Evolutionary conservation across 2,113 vertebrate genomes (phyloP).

Genomic region (Cyanoramphus novaezelandiae): DNA sequence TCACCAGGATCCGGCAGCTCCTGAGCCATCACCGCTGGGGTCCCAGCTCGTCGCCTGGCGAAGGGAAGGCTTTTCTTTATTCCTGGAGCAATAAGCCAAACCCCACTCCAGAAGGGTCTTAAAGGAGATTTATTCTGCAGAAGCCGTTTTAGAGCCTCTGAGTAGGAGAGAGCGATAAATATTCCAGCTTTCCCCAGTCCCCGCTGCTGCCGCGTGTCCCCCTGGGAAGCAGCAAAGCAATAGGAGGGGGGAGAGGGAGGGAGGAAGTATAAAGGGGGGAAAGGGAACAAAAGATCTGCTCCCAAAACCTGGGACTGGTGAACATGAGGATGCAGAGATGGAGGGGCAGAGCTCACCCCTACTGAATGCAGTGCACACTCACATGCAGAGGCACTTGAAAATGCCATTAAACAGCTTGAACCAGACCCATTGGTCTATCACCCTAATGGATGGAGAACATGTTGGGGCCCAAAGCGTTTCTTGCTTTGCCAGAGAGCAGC

Average conservation of each 20-base stretch:
- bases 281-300: neutral
- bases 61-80: neutral
- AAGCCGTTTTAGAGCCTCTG: neutral
- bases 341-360: neutral
- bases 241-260: neutral
- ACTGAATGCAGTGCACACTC: rapidly evolving
- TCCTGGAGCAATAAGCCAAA: neutral
- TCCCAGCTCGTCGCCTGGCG: neutral
- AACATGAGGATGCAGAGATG: rapidly evolving
- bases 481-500: neutral
- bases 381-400: neutral
- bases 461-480: neutral
- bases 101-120: neutral
- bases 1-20: rapidly evolving
- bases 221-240: neutral
- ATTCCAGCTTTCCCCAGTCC: neutral
- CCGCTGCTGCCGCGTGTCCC: neutral
- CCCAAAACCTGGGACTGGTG: neutral
- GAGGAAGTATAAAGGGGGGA: neutral
- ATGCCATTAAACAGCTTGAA: rapidly evolving
- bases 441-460: neutral
- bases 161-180: neutral
- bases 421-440: neutral
- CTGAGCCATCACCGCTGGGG: rapidly evolving
- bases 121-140: neutral